Percentiles rank a stretch among this genome's conserved stretches.
These are phyloP conservation scores for Lithobius niger DNA, from an alignment of 1,140 invertebrate genomes.

Conservation along the genomic window DNA sequence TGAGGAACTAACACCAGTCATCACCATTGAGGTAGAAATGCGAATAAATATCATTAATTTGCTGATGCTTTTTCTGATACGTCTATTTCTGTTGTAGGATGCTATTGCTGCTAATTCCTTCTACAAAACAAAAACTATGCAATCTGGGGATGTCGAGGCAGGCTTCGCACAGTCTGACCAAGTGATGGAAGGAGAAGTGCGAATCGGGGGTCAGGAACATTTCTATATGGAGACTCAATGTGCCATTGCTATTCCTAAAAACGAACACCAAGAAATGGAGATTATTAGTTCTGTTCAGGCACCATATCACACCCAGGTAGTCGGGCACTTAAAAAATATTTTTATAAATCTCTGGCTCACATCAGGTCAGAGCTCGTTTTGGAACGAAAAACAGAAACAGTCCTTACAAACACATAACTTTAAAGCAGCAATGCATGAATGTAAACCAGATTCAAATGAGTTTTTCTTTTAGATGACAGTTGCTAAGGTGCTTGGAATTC, in stretches of 20 bases:
- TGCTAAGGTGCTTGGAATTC: too few species aligned
- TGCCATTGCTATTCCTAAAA: conserved; percentile 54
- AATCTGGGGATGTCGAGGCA: conserved; percentile 51
- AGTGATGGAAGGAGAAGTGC: conserved; percentile 53
- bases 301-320: too few species aligned
- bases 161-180: conserved; percentile 48
- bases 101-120: background rate
- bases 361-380: too few species aligned
- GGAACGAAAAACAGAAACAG: too few species aligned
- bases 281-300: conserved; percentile 68
- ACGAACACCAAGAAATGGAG: conserved; percentile 72
- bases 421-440: too few species aligned
- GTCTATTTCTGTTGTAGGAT: background rate
- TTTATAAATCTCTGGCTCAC: too few species aligned
- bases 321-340: too few species aligned
- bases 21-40: conserved; percentile 53
- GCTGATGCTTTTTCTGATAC: background rate
- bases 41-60: background rate
- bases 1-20: conserved; percentile 54
- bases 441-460: too few species aligned
- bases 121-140: background rate
- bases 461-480: too few species aligned
- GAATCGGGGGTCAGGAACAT: conserved; percentile 86
- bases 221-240: conserved; percentile 88
- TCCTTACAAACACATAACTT: too few species aligned